These are phyloP conservation scores for Pteronotus mesoamericanus DNA, from an alignment of 2,797 vertebrate species.

Conservation along the genomic window DNA sequence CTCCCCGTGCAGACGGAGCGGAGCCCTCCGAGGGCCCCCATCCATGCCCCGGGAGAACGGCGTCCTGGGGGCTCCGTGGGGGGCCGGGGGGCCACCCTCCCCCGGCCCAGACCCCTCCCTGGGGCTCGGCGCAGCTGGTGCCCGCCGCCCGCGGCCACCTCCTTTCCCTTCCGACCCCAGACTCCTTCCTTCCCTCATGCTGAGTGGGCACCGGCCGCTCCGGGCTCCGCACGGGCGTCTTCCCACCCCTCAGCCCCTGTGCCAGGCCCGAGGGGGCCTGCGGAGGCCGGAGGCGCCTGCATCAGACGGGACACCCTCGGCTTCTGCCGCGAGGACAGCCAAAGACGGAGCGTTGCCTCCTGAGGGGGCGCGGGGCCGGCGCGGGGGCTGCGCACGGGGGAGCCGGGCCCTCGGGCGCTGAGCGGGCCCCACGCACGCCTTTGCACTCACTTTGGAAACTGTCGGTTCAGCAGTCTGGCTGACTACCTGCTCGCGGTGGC, in stretches of 20 bases:
- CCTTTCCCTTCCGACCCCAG: background rate
- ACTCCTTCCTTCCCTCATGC: rapidly evolving
- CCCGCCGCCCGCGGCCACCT: rapidly evolving
- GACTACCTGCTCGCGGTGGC: constrained; percentile 81
- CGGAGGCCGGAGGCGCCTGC: background rate
- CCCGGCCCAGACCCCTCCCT: rapidly evolving
- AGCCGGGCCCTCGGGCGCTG: background rate
- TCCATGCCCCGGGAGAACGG: rapidly evolving
- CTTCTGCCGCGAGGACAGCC: background rate
- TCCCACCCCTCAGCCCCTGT: background rate
- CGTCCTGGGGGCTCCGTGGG: rapidly evolving
- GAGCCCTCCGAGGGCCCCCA: rapidly evolving
- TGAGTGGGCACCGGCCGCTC: rapidly evolving
- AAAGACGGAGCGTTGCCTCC: background rate
- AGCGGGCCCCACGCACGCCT: constrained; percentile 69
- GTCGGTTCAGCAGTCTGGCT: constrained; percentile 85
- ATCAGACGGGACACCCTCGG: rapidly evolving
- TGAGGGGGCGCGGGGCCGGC: rapidly evolving
- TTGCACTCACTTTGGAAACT: constrained; percentile 82
- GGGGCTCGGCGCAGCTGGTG: rapidly evolving
- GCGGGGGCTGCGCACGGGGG: background rate
- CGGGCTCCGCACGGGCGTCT: rapidly evolving
- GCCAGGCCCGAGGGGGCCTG: background rate
- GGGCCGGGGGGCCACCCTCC: rapidly evolving
- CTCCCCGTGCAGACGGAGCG: background rate